Evolutionary conservation across 2,797 vertebrate genomes (phyloP).

Genomic region (Schizothorax lantsangensis): DNA sequence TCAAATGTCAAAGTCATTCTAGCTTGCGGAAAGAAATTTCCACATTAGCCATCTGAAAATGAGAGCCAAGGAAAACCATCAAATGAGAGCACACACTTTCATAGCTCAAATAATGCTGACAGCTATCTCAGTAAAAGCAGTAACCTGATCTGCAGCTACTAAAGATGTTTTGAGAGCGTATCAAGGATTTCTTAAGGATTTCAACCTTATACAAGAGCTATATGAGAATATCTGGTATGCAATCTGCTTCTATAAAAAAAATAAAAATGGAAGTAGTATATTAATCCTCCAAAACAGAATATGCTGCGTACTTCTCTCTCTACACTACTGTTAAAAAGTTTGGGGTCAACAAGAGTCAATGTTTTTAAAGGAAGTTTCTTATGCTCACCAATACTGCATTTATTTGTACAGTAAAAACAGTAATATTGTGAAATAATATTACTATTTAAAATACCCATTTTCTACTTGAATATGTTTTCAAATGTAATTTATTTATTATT

Average conservation of each 20-base stretch:
- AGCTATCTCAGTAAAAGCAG: constrained; percentile 26
- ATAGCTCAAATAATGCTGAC: constrained; percentile 27
- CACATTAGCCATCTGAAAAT: constrained; percentile 31
- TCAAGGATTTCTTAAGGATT: constrained; percentile 22
- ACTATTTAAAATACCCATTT: not conserved
- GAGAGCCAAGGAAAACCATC: constrained; percentile 42
- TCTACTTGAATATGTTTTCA: not conserved
- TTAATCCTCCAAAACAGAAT: not conserved
- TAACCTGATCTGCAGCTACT: constrained; percentile 10
- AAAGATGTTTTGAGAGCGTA: constrained; percentile 29
- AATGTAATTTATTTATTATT: not conserved
- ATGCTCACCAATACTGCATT: not conserved
- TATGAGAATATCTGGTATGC: not conserved
- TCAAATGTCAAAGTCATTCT: constrained; percentile 27
- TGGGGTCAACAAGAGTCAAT: not conserved
- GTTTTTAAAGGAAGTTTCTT: not conserved
- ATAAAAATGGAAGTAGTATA: not conserved
- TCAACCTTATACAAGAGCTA: not conserved
- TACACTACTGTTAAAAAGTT: not conserved
- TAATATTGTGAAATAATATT: not conserved
- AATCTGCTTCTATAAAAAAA: not conserved
- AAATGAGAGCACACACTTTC: constrained; percentile 15
- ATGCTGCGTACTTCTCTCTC: not conserved
- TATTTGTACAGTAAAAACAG: not conserved
- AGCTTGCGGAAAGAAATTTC: constrained; percentile 23